Conservation (phyloP, 2,888 invertebrate genomes). For the Cryptocheilus praepositus region DNA sequence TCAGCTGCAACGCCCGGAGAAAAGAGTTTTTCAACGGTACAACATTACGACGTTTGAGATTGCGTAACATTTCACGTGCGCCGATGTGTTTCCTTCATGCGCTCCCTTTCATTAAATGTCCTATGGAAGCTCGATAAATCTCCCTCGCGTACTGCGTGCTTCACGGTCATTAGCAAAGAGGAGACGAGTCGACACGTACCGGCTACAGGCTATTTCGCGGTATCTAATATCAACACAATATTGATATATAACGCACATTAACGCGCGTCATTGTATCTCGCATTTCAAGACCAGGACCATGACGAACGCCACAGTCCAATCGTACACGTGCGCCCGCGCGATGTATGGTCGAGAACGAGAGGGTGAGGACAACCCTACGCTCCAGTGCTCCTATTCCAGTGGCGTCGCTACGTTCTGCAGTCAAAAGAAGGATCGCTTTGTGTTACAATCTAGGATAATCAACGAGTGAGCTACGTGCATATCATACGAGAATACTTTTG, state of each 20-base stretch:
- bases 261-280: constrained; percentile 44
- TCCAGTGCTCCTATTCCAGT: constrained; percentile 46
- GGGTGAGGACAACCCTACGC: constrained; percentile 45
- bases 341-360: constrained; percentile 25
- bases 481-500: neutral
- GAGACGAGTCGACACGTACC: constrained; percentile 12
- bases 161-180: no score
- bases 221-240: constrained; percentile 58
- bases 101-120: no score
- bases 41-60: no score
- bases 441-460: no score
- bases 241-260: constrained; percentile 65
- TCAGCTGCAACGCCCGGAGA: no score
- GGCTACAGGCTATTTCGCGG: constrained; percentile 34
- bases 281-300: constrained; percentile 62
- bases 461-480: no score
- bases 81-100: no score
- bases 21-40: no score
- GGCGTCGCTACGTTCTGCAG: constrained; percentile 37
- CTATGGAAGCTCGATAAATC: no score
- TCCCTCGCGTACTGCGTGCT: no score
- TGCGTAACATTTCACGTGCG: no score
- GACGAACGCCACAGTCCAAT: constrained; percentile 56
- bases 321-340: constrained; percentile 57
- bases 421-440: no score